Percentiles rank a stretch among this genome's conserved stretches.
Conservation (phyloP, 2,888 invertebrate species). For the Heliconius ethilla region DNA sequence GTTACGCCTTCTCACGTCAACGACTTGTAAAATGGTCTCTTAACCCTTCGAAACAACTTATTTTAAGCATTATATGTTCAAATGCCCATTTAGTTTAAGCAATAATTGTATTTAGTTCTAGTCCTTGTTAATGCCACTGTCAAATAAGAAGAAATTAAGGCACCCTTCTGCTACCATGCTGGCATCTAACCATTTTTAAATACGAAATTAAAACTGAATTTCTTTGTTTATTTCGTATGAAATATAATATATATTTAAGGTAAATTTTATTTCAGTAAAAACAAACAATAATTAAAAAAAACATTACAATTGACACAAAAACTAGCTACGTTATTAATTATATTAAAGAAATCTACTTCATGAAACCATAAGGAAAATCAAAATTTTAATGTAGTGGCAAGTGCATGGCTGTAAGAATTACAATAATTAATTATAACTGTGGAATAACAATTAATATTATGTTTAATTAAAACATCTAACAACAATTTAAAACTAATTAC, state of each 20-base stretch:
- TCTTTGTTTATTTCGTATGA: no score
- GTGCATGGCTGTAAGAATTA: no score
- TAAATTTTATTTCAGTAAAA: no score
- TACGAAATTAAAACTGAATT: no score
- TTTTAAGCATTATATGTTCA: conserved; percentile 7
- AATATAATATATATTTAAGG: no score
- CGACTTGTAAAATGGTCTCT: conserved; percentile 11
- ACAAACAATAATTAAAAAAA: not conserved
- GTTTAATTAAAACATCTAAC: not conserved
- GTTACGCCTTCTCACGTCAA: conserved; percentile 14
- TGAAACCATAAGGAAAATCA: no score
- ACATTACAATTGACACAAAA: not conserved
- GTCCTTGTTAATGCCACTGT: not conserved
- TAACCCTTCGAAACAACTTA: conserved; percentile 3
- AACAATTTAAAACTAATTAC: conserved; percentile 6
- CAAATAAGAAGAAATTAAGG: not conserved
- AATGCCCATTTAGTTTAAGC: not conserved
- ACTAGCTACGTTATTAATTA: no score
- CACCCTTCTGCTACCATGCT: not conserved
- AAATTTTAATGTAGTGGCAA: no score
- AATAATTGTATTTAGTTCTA: not conserved
- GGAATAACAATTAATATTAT: not conserved
- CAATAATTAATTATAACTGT: no score
- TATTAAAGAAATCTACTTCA: no score
- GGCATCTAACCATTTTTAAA: not conserved